Evolutionary conservation across 2,797 vertebrate species (phyloP), one percentile per base, ranked within the genome.

Genomic region (Lagocephalus sceleratus): DNA sequence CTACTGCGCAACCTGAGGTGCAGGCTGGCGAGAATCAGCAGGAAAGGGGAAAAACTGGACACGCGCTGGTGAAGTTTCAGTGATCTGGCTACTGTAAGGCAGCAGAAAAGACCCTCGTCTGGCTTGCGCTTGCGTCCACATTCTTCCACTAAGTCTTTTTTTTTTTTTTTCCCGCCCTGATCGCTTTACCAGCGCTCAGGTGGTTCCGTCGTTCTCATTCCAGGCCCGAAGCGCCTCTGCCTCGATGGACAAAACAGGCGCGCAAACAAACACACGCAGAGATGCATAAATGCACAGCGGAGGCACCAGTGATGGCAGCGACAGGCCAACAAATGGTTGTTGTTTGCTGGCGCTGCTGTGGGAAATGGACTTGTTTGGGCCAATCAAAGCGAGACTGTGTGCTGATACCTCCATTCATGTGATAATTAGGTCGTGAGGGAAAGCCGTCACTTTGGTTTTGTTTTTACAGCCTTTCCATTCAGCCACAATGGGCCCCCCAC

Each of bases 361-460:
- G 86, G 85, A 86, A 87, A 73, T 81, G 73, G 79, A 78, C 76
- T 79, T 79, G 51, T 78, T 77, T 76, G 61, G 81, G 57, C 74
- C 73, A 76, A 81, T 85, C 71, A 71, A 70, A 86, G 69, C 60
- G 52, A 55, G 46, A 55, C 71, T 80, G 71, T 68, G 73, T 73
- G 68, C 59, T 63, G 73, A 71, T 75, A 53, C 65, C 49, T 73
- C 50, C 46, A 88, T 90, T 88, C 83, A 84, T 83, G 81, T 87
- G 87, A 77, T 87, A 88, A 87, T 85, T 12, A 57, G 54, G 47
- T 61, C 40, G 54, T 42, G 71, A 68, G 71, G 32, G 78, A 84
- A 79, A 81, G 68, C 66, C 17, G 51, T 76, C 70, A 55, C 47
- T 66, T 73, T 51, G 64, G 47, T 61, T 63, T 47, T 39, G 46